Evolutionary conservation across 1,140 invertebrate species (phyloP), one percentile per base, ranked within the genome.

Genomic region (Sipha flava): DNA sequence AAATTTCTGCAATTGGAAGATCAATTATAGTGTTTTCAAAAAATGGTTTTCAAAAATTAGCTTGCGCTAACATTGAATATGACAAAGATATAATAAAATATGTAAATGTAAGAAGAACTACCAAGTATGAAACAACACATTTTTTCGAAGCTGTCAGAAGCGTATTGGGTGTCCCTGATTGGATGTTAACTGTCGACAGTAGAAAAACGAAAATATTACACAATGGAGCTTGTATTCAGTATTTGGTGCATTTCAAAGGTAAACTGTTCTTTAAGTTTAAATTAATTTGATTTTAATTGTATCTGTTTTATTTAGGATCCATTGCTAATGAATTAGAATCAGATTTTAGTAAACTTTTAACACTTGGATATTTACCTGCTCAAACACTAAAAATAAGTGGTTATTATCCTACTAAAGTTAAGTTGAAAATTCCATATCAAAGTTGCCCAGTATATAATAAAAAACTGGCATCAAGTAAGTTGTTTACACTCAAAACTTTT

Each of bases 81-180:
- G 95, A 97, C 85, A 91, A 94, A 84, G 93, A 96, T 85, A 94
- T 96, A 66, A 91, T 96, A 52, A 96, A 95, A 85, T 95, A 94
- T 85, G 91, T 92, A 1, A 95, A 95, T 83, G 90, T 97, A 23
- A 90, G 92, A 83, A 94, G 93, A 85, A 91, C 93, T 59, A 94
- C 94, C 2, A 88, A 92, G 85, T 97, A 97, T 84, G 93, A 95
- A 21, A 95, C 93, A 14, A 90, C 92, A 1, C 91, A 93, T 86
- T 97, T 97, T 86, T 89, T 97, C 81, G 90, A 92, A 81, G 93
- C 95, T 82, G 88, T 96, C 2, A 88, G 94, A 59, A 86, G 89
- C 79, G 90, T 95, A 2, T 90, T 97, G 90, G 93, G 93, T 3
- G 90, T 94, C 52, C 94, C 94, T 0, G 91, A 94, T 83, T 97